Evolutionary conservation across 2,113 vertebrate species (phyloP).

Genomic region (Siphamia tubifer): DNA sequence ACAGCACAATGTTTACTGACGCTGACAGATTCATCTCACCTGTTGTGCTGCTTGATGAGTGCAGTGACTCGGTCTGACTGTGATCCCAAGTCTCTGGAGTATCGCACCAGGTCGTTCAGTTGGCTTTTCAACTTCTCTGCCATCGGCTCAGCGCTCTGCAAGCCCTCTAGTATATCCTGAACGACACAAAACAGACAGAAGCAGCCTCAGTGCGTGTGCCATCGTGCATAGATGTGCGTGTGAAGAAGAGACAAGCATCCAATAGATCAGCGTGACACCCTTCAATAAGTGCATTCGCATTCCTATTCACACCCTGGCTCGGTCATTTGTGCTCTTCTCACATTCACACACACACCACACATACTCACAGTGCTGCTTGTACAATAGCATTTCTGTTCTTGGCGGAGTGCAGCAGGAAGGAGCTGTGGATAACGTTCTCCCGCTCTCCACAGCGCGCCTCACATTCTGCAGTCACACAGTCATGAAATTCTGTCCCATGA

Average conservation of each 20-base stretch:
- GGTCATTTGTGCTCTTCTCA: conserved; percentile 24
- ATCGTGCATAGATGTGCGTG: conserved; percentile 10
- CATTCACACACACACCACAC: conserved; percentile 38
- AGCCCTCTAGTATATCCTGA: conserved; percentile 86
- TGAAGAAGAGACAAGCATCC: conserved; percentile 30
- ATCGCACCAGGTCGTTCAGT: conserved; percentile 92
- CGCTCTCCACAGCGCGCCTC: conserved; percentile 66
- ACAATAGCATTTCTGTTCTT: conserved; percentile 82
- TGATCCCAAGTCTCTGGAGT: conserved; percentile 88
- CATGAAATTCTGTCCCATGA: conserved; percentile 70
- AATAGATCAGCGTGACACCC: conserved; percentile 52
- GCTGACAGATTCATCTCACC: conserved; percentile 74
- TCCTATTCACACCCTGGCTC: conserved; percentile 59
- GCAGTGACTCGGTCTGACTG: conserved; percentile 90
- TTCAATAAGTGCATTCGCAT: conserved; percentile 43
- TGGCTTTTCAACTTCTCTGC: conserved; percentile 92
- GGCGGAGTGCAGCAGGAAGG: conserved; percentile 64
- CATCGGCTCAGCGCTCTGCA: conserved; percentile 87
- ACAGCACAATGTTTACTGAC: neutral
- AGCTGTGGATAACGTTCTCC: conserved; percentile 68
- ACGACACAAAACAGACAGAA: conserved; percentile 50
- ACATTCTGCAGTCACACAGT: conserved; percentile 71
- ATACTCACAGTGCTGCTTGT: conserved; percentile 73
- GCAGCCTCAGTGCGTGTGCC: conserved; percentile 27
- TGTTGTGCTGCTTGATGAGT: conserved; percentile 95